A percentile compares a stretch with the other conserved stretches of the same genome.
Evolutionary conservation across 1,140 invertebrate genomes (phyloP).

Genomic region (Micrasema longulum): DNA sequence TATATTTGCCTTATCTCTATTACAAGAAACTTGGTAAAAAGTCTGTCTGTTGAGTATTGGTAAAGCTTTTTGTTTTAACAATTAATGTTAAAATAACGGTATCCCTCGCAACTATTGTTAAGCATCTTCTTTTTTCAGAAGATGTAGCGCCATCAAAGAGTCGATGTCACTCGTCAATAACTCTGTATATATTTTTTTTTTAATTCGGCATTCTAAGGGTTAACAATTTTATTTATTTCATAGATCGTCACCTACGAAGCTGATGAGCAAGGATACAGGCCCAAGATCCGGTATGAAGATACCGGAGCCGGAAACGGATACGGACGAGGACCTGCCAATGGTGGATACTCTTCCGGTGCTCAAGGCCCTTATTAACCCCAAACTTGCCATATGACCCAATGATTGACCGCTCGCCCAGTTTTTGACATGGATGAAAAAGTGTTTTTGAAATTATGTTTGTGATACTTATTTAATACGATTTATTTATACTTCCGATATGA

Average conservation of each 20-base stretch:
- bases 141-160: no score
- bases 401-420: neutral
- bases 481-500: neutral
- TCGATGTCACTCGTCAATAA: no score
- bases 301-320: slow-evolving; percentile 66
- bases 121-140: no score
- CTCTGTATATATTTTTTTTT: no score
- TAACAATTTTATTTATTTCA: slow-evolving; percentile 44
- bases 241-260: slow-evolving; percentile 83
- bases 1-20: no score
- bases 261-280: slow-evolving; percentile 81
- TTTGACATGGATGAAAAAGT: neutral
- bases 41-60: no score
- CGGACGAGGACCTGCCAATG: slow-evolving; percentile 53
- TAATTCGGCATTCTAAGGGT: no score
- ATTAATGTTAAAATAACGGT: no score
- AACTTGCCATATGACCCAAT: neutral
- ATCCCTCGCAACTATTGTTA: no score
- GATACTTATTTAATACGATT: neutral
- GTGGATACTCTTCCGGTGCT: slow-evolving; percentile 42
- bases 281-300: slow-evolving; percentile 79
- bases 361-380: slow-evolving; percentile 16
- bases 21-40: no score
- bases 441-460: neutral
- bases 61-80: no score